Conservation (phyloP, 2,888 invertebrate species). For the Himalopsyche tibetana region DNA sequence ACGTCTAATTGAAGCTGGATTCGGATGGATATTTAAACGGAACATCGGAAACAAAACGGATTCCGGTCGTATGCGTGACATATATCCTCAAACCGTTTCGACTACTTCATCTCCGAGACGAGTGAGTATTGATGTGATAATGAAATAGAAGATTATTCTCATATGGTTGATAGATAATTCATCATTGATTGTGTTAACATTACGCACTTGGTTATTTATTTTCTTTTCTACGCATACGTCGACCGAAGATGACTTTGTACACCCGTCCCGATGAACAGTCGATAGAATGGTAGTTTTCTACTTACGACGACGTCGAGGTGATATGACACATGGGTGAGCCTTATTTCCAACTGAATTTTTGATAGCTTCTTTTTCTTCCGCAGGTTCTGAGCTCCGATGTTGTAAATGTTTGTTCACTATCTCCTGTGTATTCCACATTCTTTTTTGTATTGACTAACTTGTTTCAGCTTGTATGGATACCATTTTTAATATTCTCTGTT, state of each 20-base stretch:
- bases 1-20: constrained; percentile 41
- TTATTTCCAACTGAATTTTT: constrained; percentile 26
- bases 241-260: constrained; percentile 13
- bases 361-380: constrained; percentile 7
- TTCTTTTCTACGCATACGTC: constrained; percentile 34
- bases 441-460: background rate
- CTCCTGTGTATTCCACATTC: background rate
- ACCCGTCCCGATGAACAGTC: constrained; percentile 10
- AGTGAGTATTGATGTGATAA: constrained; percentile 63
- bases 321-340: constrained; percentile 10
- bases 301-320: background rate
- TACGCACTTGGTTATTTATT: constrained; percentile 34
- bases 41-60: constrained; percentile 49
- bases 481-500: constrained; percentile 3
- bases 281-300: constrained; percentile 15
- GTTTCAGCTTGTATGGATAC: constrained; percentile 18
- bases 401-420: constrained; percentile 7
- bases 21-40: constrained; percentile 45
- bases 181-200: constrained; percentile 26
- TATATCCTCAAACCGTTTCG: constrained; percentile 12
- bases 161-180: constrained; percentile 30
- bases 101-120: constrained; percentile 9
- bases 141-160: constrained; percentile 53
- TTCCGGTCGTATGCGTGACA: constrained; percentile 16
- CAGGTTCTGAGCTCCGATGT: constrained; percentile 25